Base-by-base conservation (phyloP, 2,888 invertebrate genomes). In the Mesorhabditis sp. region DNA sequence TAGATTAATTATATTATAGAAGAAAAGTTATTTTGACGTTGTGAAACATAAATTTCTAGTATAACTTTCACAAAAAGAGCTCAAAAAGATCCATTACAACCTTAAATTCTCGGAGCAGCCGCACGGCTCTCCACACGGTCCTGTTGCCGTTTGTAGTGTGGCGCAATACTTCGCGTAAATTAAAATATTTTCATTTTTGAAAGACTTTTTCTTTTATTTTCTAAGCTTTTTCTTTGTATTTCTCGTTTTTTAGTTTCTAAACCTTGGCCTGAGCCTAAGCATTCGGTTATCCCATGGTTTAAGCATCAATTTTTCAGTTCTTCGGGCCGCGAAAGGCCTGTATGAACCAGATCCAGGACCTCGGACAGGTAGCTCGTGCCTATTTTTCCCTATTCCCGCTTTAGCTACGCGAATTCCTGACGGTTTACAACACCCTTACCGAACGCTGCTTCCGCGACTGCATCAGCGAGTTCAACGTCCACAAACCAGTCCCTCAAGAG, bases 361-460 rank as follows among this genome's bases (percentile, higher is more conserved):
- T 62, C 63, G n/a, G 15, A 62, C 63, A 62, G 63, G 63, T 62
- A n/a, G 28, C 13, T 62, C n/a, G n/a, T 62, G n/a, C 41, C 2
- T 13, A 28, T 62, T 62, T 62, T 62, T 15, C 13, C 2, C 41
- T 3, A 7, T 62, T 50, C n/a, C 10, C 58, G 10, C n/a, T 78
- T 73, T 72, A 83, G 82, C 72, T 83, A 10, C 74, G 78, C 58
- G 84, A 84, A 69, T 84, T 84, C 62, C 73, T 84, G 63, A 76
- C 78, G n/a, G 80, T 84, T 42, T 84, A 84, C 76, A 84, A 84
- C 70, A 77, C 76, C 44, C 72, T 84, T 28, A 84, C 83, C 5
- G 82, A 84, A 67, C 71, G 77, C 61, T 84, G 84, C 67, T 84
- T 84, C 74, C 67, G 66, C 65, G 68, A 74, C 6, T 84, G 84